A percentile compares a stretch with the other conserved stretches of the same genome.
These are phyloP conservation scores for Alosa alosa DNA, from an alignment of 2,113 vertebrate species.

Conservation along the genomic window DNA sequence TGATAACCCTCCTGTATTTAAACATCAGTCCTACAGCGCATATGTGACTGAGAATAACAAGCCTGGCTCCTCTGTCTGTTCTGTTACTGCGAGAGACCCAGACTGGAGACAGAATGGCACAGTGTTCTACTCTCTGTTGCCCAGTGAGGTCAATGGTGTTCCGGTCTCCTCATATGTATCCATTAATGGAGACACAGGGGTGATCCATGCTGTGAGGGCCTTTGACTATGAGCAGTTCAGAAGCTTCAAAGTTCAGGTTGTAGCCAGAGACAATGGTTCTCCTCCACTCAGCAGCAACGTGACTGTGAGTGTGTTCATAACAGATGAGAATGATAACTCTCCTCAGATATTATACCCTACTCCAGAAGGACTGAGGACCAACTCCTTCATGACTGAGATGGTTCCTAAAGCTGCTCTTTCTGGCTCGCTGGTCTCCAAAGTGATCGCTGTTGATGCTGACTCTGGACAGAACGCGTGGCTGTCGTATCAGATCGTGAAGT, in stretches of 20 bases:
- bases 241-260: constrained; percentile 55
- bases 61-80: constrained; percentile 59
- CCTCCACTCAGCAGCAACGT: constrained; percentile 59
- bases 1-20: constrained; percentile 61
- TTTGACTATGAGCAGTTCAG: constrained; percentile 68
- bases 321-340: constrained; percentile 61
- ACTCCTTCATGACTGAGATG: constrained; percentile 59
- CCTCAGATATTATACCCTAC: constrained; percentile 58
- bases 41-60: constrained; percentile 65
- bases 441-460: constrained; percentile 55
- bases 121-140: constrained; percentile 58
- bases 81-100: constrained; percentile 55
- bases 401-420: constrained; percentile 56
- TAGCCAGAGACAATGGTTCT: constrained; percentile 57
- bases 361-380: constrained; percentile 37
- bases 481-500: constrained; percentile 46
- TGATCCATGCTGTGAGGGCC: constrained; percentile 60
- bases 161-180: constrained; percentile 60
- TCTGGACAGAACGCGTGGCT: constrained; percentile 50
- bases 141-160: constrained; percentile 41
- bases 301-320: constrained; percentile 56
- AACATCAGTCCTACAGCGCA: constrained; percentile 45
- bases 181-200: constrained; percentile 62
- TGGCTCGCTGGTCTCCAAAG: constrained; percentile 62
- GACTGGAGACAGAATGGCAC: constrained; percentile 60